Evolutionary conservation across 2,888 invertebrate species (phyloP).

Genomic region (Agonopterix subpropinquella): DNA sequence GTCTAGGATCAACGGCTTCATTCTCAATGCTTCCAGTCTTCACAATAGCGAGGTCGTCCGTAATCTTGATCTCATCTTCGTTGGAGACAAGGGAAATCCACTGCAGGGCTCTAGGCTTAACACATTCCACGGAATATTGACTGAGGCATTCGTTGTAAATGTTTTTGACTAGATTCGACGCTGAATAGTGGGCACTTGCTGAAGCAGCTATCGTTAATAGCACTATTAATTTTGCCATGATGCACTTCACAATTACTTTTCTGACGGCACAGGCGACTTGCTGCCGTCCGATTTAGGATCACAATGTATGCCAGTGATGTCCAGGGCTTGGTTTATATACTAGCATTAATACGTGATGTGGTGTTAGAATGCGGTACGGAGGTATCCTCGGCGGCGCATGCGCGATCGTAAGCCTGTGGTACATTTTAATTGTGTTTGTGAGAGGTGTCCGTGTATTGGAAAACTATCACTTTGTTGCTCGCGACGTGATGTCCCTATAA

Average conservation of each 20-base stretch:
- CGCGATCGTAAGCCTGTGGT: slow-evolving; percentile 35
- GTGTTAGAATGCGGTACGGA: slow-evolving; percentile 46
- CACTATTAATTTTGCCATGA: slow-evolving; percentile 64
- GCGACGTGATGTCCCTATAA: slow-evolving; percentile 13
- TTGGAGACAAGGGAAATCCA: slow-evolving; percentile 82
- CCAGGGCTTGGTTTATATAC: slow-evolving; percentile 73
- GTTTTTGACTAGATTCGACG: slow-evolving; percentile 77
- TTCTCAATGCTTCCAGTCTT: slow-evolving; percentile 74
- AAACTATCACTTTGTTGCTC: slow-evolving; percentile 47
- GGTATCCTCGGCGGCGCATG: slow-evolving; percentile 45
- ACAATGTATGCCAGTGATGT: slow-evolving; percentile 69
- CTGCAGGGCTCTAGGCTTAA: slow-evolving; percentile 84
- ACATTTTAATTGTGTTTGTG: slow-evolving; percentile 53
- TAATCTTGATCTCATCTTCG: slow-evolving; percentile 83
- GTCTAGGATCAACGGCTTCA: slow-evolving; percentile 57
- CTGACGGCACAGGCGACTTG: slow-evolving; percentile 59
- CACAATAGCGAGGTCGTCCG: slow-evolving; percentile 84
- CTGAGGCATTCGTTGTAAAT: slow-evolving; percentile 81
- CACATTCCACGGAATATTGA: slow-evolving; percentile 82
- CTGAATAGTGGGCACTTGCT: slow-evolving; percentile 69
- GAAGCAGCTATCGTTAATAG: slow-evolving; percentile 48
- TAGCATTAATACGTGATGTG: slow-evolving; percentile 74
- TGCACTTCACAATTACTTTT: slow-evolving; percentile 41
- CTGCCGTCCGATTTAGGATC: slow-evolving; percentile 57
- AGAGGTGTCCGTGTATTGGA: slow-evolving; percentile 50